Base-by-base conservation (phyloP, 2,113 vertebrate species). In the Colaptes auratus region DNA sequence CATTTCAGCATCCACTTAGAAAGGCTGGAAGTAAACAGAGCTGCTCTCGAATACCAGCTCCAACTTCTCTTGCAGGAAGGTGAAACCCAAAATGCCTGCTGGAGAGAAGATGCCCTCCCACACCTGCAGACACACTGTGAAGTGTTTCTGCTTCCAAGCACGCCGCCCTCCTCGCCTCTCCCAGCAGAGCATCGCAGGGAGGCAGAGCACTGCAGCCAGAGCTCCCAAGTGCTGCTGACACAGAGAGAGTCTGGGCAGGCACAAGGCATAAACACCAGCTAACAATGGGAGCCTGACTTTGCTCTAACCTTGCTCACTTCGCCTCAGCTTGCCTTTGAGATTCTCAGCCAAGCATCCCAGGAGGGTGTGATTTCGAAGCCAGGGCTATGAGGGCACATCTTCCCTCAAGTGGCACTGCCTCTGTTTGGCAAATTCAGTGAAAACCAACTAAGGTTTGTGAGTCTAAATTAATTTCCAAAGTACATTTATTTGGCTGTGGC, bases 61-160 rank as follows among this genome's bases (percentile, higher is more conserved):
- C 86, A 92, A 89, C 81, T 82, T 64, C 44, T 61, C 48, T 18
- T 11, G 69, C 58, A 63, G 69, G 59, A 61, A 86, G 39, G 58
- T 2, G 0, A 79, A 79, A 56, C 31, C 0, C 1, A 72, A 61
- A 63, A 64, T 0, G 30, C 0, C 1, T 59, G 84, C 44, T 28
- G 78, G 86, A 36, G 87, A 8, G 8, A 60, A 94, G 17, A 28
- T 10, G 50, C 52, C 70, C 66, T 85, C 89, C 94, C 76, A 88
- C 90, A 90, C 67, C 92, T 84, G 71, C 69, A 66, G 85, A 59
- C 3, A 2, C 56, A 28, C 81, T 13, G 60, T 1, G 20, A 60
- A 80, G 69, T 1, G 4, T 21, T 71, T 44, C 42, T 56, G 75
- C 79, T 90, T 77, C 93, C 80, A 63, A 52, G 52, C 80, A 71